phyloP scores from a whole-genome alignment of 2,113 vertebrate genomes.

The Coptodon bakossiorum region DNA sequence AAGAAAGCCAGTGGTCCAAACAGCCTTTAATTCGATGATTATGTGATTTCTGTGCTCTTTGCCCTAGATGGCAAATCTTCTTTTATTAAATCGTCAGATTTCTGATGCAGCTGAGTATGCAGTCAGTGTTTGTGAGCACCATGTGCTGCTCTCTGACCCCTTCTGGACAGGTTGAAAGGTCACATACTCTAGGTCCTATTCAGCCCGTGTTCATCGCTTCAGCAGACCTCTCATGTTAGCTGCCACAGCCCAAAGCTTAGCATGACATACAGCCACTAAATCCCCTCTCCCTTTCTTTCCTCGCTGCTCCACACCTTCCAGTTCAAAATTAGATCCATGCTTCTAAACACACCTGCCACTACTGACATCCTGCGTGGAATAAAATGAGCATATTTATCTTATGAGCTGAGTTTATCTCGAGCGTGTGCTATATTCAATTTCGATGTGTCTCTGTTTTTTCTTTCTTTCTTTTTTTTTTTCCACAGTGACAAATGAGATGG shows the following conservation, averaged over 20 bases:
- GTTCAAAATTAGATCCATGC: slow-evolving; percentile 3
- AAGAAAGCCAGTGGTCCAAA: neutral
- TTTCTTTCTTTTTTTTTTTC: neutral
- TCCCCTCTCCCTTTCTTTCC: neutral
- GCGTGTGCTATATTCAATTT: slow-evolving; percentile 19
- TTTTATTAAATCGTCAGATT: neutral
- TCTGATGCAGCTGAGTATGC: neutral
- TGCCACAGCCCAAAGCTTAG: neutral
- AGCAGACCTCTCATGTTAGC: slow-evolving; percentile 7
- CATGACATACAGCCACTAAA: neutral
- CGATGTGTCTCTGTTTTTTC: neutral
- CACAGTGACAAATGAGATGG: slow-evolving; percentile 37
- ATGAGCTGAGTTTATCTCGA: slow-evolving; percentile 12
- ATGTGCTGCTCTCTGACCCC: neutral
- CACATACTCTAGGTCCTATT: slow-evolving; percentile 11
- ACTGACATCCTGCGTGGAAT: neutral
- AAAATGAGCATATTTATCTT: slow-evolving; percentile 42
- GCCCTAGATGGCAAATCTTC: neutral
- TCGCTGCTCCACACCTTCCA: neutral
- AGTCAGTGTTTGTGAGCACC: slow-evolving; percentile 6
- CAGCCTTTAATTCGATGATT: neutral
- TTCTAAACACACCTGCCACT: slow-evolving; percentile 8
- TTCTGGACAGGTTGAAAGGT: slow-evolving; percentile 29
- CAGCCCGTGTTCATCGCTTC: neutral
- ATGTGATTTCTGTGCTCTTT: neutral